Conservation (phyloP, 92 coral and sea anemone genomes). For the Parazoanthus swiftii region DNA sequence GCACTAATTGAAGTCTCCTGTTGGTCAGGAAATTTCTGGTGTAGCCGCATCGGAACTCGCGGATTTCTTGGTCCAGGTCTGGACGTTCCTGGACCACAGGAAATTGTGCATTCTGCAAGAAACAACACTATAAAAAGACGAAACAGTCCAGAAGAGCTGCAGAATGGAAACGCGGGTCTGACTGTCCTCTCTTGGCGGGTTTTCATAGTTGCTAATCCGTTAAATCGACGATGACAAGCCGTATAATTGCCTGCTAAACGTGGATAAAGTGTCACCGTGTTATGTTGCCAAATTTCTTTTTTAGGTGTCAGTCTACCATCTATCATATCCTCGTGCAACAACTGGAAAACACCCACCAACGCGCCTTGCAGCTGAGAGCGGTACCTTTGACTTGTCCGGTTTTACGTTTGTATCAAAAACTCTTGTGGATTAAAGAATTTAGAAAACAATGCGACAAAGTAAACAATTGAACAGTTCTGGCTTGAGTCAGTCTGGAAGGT, state of each 20-base stretch:
- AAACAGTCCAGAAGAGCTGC: neutral
- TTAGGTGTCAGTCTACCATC: neutral
- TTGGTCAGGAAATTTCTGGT: constrained; percentile 64
- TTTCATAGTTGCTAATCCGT: constrained; percentile 42
- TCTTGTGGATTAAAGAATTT: constrained; percentile 43
- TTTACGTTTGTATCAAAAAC: constrained; percentile 34
- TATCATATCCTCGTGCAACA: neutral
- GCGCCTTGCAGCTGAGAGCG: constrained; percentile 36
- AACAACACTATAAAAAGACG: constrained; percentile 31
- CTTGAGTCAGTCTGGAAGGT: constrained; percentile 40
- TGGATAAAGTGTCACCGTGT: constrained; percentile 26
- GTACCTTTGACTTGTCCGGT: constrained; percentile 27
- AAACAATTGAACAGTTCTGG: constrained; percentile 40
- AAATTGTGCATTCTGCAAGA: constrained; percentile 27
- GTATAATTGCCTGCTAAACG: constrained; percentile 36
- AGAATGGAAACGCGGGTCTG: neutral
- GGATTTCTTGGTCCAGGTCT: constrained; percentile 29
- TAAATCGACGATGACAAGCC: constrained; percentile 35
- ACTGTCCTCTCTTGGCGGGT: constrained; percentile 9
- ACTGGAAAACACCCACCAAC: constrained; percentile 13
- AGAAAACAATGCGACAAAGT: constrained; percentile 34
- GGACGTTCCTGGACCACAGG: constrained; percentile 63
- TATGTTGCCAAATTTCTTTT: constrained; percentile 2
- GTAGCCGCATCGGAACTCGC: constrained; percentile 56
- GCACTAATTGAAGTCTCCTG: constrained; percentile 68